Evolutionary conservation across 2,797 vertebrate genomes (phyloP).

Genomic region (Carduelis carduelis): DNA sequence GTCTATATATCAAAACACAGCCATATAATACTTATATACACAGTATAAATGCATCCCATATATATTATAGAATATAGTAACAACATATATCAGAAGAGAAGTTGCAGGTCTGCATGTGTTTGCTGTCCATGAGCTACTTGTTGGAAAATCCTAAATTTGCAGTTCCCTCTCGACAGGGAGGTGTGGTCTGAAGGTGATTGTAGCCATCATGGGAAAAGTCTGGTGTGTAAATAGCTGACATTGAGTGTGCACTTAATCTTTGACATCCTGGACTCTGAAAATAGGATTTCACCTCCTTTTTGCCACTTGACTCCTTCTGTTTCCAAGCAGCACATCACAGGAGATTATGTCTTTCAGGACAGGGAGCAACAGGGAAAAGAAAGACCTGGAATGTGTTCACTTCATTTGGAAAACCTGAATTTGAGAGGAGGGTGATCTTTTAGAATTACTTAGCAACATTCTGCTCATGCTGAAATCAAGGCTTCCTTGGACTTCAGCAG

Average conservation of each 20-base stretch:
- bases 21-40: too few species aligned
- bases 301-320: not conserved
- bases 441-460: not conserved
- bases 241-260: not conserved
- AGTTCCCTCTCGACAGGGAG: fast-evolving
- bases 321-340: fast-evolving
- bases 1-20: not conserved
- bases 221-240: not conserved
- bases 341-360: not conserved
- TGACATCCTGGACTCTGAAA: not conserved
- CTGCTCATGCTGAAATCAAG: not conserved
- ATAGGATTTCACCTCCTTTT: not conserved
- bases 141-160: not conserved
- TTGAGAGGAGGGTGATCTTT: not conserved
- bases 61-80: not conserved
- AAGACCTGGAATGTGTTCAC: not conserved
- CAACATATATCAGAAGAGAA: not conserved
- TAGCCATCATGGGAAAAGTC: not conserved
- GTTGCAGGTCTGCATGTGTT: not conserved
- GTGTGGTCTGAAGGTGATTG: not conserved
- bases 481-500: not conserved
- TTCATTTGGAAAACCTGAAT: not conserved
- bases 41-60: too few species aligned
- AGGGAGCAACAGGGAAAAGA: not conserved
- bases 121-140: not conserved